Evolutionary conservation across 1,140 invertebrate genomes (phyloP), one percentile per base, ranked within the genome.

Genomic region (Scaptomyza graminum): DNA sequence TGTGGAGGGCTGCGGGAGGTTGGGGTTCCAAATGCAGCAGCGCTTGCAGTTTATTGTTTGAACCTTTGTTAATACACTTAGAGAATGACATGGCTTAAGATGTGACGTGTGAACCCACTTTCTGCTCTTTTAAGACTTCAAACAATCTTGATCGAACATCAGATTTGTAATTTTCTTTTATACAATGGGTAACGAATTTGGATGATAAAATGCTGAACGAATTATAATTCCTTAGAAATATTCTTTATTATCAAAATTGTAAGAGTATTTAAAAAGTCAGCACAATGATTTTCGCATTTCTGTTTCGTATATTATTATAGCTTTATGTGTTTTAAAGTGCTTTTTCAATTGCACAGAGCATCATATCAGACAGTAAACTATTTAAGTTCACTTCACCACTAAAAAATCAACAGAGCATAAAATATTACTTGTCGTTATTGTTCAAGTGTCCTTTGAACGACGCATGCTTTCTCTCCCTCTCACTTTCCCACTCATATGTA

Each of bases 251-350:
- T 31, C 5, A 31, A 5, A 31, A 31, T 0, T 31, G 28, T 37
- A n/a, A 50, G 49, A n/a, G 49, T 50, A n/a, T 50, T 28, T 15
- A 13, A 9, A 9, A 28, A 0, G n/a, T 9, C 22, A n/a, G 7
- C n/a, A 15, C 12, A 13, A 39, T n/a, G 0, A n/a, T 4, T n/a
- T 39, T 8, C 11, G 2, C 2, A 18, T 13, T 12, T 25, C 2
- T 49, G 2, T 25, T 25, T 13, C 25, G 9, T 52, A 49, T 46
- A 15, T 60, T 61, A 74, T 79, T 79, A 79, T 85, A 59, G 60
- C 69, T 82, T 87, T 88, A 88, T 88, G 83, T 65, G 62, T 70
- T 68, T 88, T 87, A 88, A 83, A 87, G 83, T 88, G 83, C 79
- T 79, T 76, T 47, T 50, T 63, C 83, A 72, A 79, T 87, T 87